Percentiles rank a stretch among this genome's conserved stretches.
These are phyloP conservation scores for Pygocentrus nattereri DNA, from an alignment of 2,797 vertebrate species.

Conservation along the genomic window DNA sequence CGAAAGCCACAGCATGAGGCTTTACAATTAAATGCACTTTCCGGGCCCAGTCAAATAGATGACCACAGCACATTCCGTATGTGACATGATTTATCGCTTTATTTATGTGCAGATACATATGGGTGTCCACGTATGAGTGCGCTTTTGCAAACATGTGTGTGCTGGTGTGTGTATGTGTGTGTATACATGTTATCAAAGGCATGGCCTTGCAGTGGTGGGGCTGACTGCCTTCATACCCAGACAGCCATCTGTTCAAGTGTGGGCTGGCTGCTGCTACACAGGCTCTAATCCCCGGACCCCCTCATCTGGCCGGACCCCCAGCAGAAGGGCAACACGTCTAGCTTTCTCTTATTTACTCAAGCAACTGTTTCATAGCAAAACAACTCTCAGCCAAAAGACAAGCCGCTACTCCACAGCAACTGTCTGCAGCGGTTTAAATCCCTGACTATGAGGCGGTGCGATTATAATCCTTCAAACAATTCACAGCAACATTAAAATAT, in stretches of 20 bases:
- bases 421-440: neutral
- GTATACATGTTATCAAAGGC: constrained; percentile 22
- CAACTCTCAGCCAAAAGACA: neutral
- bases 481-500: no score
- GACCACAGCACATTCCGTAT: constrained; percentile 26
- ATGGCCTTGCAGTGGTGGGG: constrained; percentile 34
- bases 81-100: constrained; percentile 38
- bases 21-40: constrained; percentile 28
- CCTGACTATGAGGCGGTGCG: neutral
- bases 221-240: constrained; percentile 46
- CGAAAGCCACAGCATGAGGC: neutral
- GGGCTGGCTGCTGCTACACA: constrained; percentile 44
- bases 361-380: neutral
- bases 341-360: constrained; percentile 46
- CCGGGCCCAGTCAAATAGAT: constrained; percentile 13
- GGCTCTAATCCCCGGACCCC: constrained; percentile 54
- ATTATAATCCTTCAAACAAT: neutral
- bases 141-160: constrained; percentile 2
- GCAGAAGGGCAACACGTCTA: constrained; percentile 50
- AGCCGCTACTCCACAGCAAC: neutral
- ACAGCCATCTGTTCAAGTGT: constrained; percentile 60
- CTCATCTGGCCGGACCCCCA: constrained; percentile 48
- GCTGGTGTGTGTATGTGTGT: constrained; percentile 14
- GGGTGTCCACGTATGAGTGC: constrained; percentile 25
- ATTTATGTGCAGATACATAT: constrained; percentile 36